These are phyloP conservation scores for Gallirallus australis DNA, from an alignment of 2,797 vertebrate species.

Conservation along the genomic window DNA sequence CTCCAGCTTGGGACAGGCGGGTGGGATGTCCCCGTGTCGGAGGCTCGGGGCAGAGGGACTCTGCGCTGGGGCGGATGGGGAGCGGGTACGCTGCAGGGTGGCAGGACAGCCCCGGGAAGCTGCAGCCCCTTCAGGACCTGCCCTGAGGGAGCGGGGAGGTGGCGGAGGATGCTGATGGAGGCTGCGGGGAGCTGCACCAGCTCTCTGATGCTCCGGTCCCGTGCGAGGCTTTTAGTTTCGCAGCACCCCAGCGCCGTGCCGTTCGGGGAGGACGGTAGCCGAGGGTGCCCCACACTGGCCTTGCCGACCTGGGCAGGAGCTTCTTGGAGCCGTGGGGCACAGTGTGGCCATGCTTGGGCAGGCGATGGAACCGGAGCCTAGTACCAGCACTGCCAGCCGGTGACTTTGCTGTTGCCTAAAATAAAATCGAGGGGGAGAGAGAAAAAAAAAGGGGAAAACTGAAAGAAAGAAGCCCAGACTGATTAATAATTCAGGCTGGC, in stretches of 20 bases:
- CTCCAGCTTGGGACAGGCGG: rapidly evolving
- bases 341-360: background rate
- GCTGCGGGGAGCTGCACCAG: background rate
- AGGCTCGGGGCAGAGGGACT: rapidly evolving
- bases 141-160: too few species aligned
- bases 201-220: background rate
- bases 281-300: background rate
- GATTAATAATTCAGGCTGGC: conserved; percentile 64
- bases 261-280: rapidly evolving
- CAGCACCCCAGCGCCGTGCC: rapidly evolving
- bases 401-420: background rate
- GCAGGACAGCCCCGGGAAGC: background rate
- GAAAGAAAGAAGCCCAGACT: background rate
- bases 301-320: background rate
- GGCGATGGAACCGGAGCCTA: rapidly evolving
- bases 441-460: background rate
- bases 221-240: background rate
- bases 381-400: background rate
- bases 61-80: rapidly evolving
- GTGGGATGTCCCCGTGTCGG: background rate
- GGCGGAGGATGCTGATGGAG: background rate
- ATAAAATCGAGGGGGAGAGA: background rate
- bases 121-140: background rate
- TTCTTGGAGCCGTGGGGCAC: background rate
- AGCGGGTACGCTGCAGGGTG: rapidly evolving